Base-by-base conservation (phyloP, 2,888 invertebrate species). In the Didymodactylos carnosus region DNA sequence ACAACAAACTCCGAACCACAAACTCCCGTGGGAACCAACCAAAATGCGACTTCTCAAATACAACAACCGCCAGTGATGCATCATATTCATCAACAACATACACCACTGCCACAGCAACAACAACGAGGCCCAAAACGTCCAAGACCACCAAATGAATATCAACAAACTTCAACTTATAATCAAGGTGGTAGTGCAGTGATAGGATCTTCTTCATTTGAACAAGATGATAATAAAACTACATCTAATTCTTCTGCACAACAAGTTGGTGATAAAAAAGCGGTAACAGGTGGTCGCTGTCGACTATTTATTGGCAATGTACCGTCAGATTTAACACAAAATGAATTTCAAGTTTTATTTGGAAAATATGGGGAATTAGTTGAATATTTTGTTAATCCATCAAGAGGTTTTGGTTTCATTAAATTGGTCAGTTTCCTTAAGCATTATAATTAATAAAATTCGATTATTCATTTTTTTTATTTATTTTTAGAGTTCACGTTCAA, bases 321-420 rank as follows among this genome's bases (percentile, higher is more conserved):
- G 0, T 88, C 87, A 78, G 94, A 95, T 80, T 88, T 90, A 0
- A 88, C 88, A 3, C 94, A 95, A 81, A 90, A 91, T 71, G 94
- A 97, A 80, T 87, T 98, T 75, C 88, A 88, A 73, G 88, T 88
- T 77, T 83, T 95, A 82, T 97, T 98, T 83, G 87, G 88, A 76
- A 87, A 89, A 49, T 94, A 87, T 84, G 98, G 98, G 41, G 94
- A 95, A 86, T 88, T 90, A 70, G 88, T 90, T 16, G 95, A 97
- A 83, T 85, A 92, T 40, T 98, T 94, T 82, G 86, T 95, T 23
- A 95, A 95, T 83, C 89, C 92, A 76, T 91, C 91, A 76, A 94
- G 95, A 83, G 94, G 93, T 81, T 98, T 97, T 85, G 95, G 93
- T 39, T 98, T 98, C 83, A 89, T 95, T 73, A 88, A 92, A 84